These are phyloP conservation scores for Drosophila quasianomalipes DNA, from an alignment of 2,888 invertebrate species.

Conservation along the genomic window DNA sequence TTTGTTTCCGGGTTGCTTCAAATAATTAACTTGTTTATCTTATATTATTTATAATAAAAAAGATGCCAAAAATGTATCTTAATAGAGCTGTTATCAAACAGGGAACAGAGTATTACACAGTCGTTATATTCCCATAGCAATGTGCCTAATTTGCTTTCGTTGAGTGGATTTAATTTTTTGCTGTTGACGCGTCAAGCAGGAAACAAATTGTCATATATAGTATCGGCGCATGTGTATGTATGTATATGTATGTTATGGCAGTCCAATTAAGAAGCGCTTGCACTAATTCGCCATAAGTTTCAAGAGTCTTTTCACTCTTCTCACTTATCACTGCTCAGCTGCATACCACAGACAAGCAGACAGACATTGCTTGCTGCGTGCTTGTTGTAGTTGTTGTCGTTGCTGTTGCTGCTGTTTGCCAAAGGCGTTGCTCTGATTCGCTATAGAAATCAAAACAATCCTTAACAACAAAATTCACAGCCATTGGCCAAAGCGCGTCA, in stretches of 20 bases:
- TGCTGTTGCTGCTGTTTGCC: slow-evolving; percentile 16
- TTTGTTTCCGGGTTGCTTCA: not conserved
- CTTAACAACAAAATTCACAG: slow-evolving; percentile 42
- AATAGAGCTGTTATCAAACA: not conserved
- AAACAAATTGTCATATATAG: slow-evolving; percentile 29
- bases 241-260: slow-evolving; percentile 21
- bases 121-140: not conserved
- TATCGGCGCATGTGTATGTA: not conserved
- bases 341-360: slow-evolving; percentile 55
- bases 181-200: slow-evolving; percentile 37
- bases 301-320: slow-evolving; percentile 63
- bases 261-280: slow-evolving; percentile 72
- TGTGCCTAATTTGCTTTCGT: slow-evolving; percentile 5
- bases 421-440: slow-evolving; percentile 54
- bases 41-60: not conserved
- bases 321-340: slow-evolving; percentile 12
- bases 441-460: slow-evolving; percentile 72
- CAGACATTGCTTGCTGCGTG: slow-evolving; percentile 66
- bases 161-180: slow-evolving; percentile 17
- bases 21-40: not conserved
- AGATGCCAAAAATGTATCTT: not conserved
- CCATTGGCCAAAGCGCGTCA: slow-evolving; percentile 25
- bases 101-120: not conserved
- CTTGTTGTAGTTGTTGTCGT: slow-evolving; percentile 25
- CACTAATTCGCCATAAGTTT: slow-evolving; percentile 77